These are phyloP conservation scores for Dascyllus trimaculatus DNA, from an alignment of 2,113 vertebrate species.

Conservation along the genomic window DNA sequence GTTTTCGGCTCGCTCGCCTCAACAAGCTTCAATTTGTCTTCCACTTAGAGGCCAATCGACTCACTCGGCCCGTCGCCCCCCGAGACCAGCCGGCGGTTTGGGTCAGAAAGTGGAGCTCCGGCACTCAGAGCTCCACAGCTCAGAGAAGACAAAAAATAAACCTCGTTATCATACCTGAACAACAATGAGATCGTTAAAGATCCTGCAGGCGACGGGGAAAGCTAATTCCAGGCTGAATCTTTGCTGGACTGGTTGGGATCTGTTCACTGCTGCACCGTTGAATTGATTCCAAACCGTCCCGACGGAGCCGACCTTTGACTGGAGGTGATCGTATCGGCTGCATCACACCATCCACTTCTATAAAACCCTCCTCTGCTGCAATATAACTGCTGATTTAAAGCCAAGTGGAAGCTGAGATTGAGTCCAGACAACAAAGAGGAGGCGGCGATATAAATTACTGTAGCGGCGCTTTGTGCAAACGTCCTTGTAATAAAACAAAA, in stretches of 20 bases:
- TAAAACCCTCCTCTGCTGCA: background rate
- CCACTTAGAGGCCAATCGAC: slow-evolving; percentile 56
- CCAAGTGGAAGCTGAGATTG: too few relatives aligned
- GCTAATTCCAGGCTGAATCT: too few relatives aligned
- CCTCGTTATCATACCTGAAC: too few relatives aligned
- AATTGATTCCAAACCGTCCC: background rate
- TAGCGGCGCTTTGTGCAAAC: too few relatives aligned
- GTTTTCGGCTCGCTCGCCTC: slow-evolving; percentile 52
- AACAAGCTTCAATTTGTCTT: slow-evolving; percentile 68
- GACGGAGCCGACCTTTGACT: slow-evolving; percentile 7
- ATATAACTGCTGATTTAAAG: background rate
- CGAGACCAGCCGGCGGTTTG: slow-evolving; percentile 27
- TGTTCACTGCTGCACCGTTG: background rate
- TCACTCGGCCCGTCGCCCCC: slow-evolving; percentile 40
- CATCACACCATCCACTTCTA: background rate
- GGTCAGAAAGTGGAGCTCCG: slow-evolving; percentile 50
- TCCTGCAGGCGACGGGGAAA: background rate
- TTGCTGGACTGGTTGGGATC: background rate
- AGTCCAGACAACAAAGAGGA: too few relatives aligned
- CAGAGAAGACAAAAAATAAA: background rate
- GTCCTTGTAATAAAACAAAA: too few relatives aligned
- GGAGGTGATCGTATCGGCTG: background rate
- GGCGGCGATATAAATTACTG: too few relatives aligned
- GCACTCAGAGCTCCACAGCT: slow-evolving; percentile 19
- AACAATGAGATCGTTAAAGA: too few relatives aligned